Base-by-base conservation (phyloP, 2,113 vertebrate genomes). In the Ciconia stormi region DNA sequence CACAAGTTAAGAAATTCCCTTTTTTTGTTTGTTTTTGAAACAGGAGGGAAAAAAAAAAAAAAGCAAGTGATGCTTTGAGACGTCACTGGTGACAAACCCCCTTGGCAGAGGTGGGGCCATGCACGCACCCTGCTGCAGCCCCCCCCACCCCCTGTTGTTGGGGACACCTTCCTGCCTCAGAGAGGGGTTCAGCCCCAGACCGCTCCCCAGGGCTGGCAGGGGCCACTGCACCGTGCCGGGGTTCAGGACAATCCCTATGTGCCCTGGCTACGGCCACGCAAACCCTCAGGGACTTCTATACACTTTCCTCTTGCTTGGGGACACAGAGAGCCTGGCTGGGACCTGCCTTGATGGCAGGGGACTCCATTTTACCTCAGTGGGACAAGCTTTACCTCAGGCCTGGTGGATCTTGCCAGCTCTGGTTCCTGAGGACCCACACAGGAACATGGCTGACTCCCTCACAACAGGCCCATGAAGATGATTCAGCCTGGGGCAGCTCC, bases 1-100 rank as follows among this genome's bases (percentile, higher is more conserved):
- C 97, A 94, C 97, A 96, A 95, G 84, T 97, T 94, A 96, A 95
- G 93, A 98, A 97, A 98, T 97, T 96, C 89, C 95, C 73, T 96
- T 94, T 85, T 47, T 67, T 82, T 86, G 61, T 95, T 96, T 91
- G 89, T 93, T 95, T 90, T 96, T 93, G 88, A 87, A 95, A 83
- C 2, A 6, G 53, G 55, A 72, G 36, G 47, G 8, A 17, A 2
- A 4, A 13, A 18, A 9, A 3, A 38, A 66, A 30, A 50, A 34
- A 42, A 46, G 14, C 27, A 34, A 49, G 25, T 5, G 0, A 15
- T 61, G 90, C 26, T 89, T 85, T 86, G 81, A 50, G 91, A 90
- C 40, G 38, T 89, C 94, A 94, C 14, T 17, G 29, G 55, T 49
- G 91, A 81, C 89, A 87, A 82, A 72, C 3, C 1, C 49, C 70